phyloP scores from a whole-genome alignment of 2,888 invertebrate species.

The Bursaphelenchus okinawaensis region DNA sequence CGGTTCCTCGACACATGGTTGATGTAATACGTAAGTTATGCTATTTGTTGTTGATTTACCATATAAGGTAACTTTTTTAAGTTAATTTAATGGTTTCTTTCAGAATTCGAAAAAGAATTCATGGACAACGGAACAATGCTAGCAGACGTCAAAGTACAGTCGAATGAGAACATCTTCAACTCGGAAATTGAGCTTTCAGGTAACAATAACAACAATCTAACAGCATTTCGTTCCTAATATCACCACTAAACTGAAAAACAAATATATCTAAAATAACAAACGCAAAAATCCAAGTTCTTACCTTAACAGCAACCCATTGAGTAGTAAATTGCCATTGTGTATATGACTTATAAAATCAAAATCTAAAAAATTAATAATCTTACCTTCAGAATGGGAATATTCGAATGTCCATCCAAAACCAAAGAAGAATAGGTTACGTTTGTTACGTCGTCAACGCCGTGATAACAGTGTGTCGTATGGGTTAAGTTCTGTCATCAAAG shows the following conservation, averaged over 20 bases:
- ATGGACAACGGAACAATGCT: constrained; percentile 17
- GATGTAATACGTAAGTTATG: neutral
- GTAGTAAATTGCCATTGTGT: too few species aligned
- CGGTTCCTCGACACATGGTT: neutral
- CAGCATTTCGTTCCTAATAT: too few species aligned
- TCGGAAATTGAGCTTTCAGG: constrained; percentile 43
- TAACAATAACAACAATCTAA: too few species aligned
- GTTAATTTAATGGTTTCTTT: neutral
- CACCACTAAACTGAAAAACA: too few species aligned
- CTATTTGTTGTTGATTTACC: too few species aligned
- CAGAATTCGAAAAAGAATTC: constrained; percentile 12
- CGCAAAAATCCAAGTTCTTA: too few species aligned
- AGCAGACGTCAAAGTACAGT: constrained; percentile 17
- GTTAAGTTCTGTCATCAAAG: neutral
- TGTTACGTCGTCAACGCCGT: neutral
- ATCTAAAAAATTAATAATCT: too few species aligned
- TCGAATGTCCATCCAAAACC: neutral
- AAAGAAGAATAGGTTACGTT: neutral
- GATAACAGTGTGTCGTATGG: neutral
- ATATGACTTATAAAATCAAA: too few species aligned
- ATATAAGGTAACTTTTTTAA: too few species aligned
- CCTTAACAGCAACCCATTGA: too few species aligned
- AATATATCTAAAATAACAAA: too few species aligned
- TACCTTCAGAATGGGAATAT: neutral
- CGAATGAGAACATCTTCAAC: constrained; percentile 33